Conservation (phyloP, 2,797 vertebrate species). For the Takifugu rubripes region DNA sequence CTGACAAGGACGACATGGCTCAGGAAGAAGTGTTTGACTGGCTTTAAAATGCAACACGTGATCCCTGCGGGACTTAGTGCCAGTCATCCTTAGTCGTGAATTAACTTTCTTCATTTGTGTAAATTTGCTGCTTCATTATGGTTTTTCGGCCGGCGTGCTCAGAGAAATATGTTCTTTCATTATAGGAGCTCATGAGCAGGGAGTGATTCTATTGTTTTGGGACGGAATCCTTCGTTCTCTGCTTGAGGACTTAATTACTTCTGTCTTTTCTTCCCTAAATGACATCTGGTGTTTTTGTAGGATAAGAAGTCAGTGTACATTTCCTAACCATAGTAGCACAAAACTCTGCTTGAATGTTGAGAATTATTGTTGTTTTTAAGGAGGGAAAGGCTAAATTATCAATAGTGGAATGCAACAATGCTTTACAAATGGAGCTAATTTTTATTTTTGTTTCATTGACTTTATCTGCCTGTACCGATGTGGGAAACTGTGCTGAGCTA, state of each 20-base stretch:
- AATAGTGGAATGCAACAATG: no score
- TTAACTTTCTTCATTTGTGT: constrained; percentile 19
- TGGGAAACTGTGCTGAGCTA: no score
- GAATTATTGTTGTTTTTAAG: constrained; percentile 15
- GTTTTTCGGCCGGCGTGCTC: constrained; percentile 19
- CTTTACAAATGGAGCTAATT: no score
- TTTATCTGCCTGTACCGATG: no score
- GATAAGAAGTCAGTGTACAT: constrained; percentile 24
- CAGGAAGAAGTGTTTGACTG: constrained; percentile 12
- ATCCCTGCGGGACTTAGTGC: constrained; percentile 14
- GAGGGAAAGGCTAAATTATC: neutral
- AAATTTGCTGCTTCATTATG: constrained; percentile 28
- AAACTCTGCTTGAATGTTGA: constrained; percentile 28
- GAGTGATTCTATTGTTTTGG: constrained; percentile 16
- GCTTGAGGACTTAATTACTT: constrained; percentile 31
- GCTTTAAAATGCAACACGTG: constrained; percentile 23
- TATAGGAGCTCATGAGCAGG: constrained; percentile 15
- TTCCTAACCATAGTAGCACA: constrained; percentile 26
- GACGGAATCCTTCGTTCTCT: constrained; percentile 14
- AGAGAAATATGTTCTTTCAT: constrained; percentile 29
- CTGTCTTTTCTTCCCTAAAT: constrained; percentile 30
- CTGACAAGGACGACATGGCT: neutral
- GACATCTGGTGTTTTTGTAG: constrained; percentile 42
- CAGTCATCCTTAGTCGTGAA: constrained; percentile 16
- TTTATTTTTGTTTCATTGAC: no score